Percentiles rank a stretch among this genome's conserved stretches.
Evolutionary conservation across 2,888 invertebrate genomes (phyloP).

Genomic region (Napeogenes inachia): DNA sequence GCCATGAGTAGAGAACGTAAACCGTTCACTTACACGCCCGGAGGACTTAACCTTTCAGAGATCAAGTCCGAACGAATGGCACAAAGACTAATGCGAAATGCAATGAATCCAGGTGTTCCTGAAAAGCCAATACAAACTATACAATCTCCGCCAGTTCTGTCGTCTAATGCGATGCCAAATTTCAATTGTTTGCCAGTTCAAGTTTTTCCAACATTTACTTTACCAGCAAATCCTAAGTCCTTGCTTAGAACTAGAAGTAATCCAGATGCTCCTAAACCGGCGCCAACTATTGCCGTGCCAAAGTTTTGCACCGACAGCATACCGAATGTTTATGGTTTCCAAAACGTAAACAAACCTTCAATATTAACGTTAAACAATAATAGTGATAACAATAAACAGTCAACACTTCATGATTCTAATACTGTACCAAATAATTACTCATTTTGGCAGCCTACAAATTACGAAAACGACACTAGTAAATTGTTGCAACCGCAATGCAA

Average conservation of each 20-base stretch:
- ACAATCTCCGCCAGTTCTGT: conserved; percentile 70
- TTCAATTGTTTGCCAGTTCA: conserved; percentile 71
- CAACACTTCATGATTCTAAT: conserved; percentile 48
- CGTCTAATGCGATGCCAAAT: conserved; percentile 59
- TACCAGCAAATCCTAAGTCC: conserved; percentile 83
- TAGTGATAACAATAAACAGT: conserved; percentile 38
- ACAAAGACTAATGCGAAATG: conserved; percentile 79
- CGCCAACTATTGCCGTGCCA: conserved; percentile 35
- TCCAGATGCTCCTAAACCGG: conserved; percentile 47
- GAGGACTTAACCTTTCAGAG: conserved; percentile 93
- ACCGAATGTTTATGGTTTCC: conserved; percentile 36
- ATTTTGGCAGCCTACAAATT: conserved; percentile 37
- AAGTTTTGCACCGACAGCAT: conserved; percentile 31
- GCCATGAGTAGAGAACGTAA: conserved; percentile 96
- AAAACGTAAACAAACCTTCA: conserved; percentile 40
- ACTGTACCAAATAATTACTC: conserved; percentile 33
- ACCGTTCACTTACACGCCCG: conserved; percentile 96
- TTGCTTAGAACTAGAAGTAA: conserved; percentile 64
- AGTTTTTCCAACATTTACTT: conserved; percentile 80
- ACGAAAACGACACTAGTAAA: conserved; percentile 42
- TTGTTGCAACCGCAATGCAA: conserved; percentile 44
- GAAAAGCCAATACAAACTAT: conserved; percentile 76
- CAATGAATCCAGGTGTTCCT: conserved; percentile 83
- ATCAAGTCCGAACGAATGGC: conserved; percentile 95
- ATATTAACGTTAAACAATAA: conserved; percentile 43